Percentiles rank a stretch among this genome's conserved stretches.
Conservation (phyloP, 1,140 invertebrate species). For the Drosophila pseudoobscura region DNA sequence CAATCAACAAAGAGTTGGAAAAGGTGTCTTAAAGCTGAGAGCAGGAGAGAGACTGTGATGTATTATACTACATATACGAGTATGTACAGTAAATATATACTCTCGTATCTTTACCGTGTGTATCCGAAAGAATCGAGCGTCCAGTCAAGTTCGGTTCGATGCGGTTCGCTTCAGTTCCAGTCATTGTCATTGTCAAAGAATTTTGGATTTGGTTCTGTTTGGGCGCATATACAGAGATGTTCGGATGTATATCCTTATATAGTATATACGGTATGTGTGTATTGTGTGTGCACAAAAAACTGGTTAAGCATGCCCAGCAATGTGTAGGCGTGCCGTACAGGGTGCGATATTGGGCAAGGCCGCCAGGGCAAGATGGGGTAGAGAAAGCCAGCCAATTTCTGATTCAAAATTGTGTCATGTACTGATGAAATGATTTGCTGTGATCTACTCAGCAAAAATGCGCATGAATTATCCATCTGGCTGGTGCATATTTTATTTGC, state of each 20-base stretch:
- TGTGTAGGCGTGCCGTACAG: constrained; percentile 49
- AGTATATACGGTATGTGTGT: neutral
- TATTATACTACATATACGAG: constrained; percentile 14
- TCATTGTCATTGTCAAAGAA: constrained; percentile 74
- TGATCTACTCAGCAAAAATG: neutral
- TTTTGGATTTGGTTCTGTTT: constrained; percentile 46
- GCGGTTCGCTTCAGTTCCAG: constrained; percentile 27
- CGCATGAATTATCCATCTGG: neutral
- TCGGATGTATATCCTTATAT: neutral
- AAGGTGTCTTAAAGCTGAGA: neutral
- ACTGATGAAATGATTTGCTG: constrained; percentile 17
- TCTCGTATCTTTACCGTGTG: constrained; percentile 11
- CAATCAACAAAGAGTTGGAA: constrained; percentile 7
- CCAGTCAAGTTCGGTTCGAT: constrained; percentile 1
- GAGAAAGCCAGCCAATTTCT: constrained; percentile 26
- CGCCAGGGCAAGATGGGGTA: neutral
- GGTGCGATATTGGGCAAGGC: constrained; percentile 33
- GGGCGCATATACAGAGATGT: constrained; percentile 32
- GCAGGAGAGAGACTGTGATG: neutral
- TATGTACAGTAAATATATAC: constrained; percentile 8
- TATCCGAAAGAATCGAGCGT: constrained; percentile 28
- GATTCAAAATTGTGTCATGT: constrained; percentile 56
- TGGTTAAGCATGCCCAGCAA: constrained; percentile 44
- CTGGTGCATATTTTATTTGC: neutral
- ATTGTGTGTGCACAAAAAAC: constrained; percentile 25